Base-by-base conservation (phyloP, 2,888 invertebrate species). In the Platynereis dumerilii region DNA sequence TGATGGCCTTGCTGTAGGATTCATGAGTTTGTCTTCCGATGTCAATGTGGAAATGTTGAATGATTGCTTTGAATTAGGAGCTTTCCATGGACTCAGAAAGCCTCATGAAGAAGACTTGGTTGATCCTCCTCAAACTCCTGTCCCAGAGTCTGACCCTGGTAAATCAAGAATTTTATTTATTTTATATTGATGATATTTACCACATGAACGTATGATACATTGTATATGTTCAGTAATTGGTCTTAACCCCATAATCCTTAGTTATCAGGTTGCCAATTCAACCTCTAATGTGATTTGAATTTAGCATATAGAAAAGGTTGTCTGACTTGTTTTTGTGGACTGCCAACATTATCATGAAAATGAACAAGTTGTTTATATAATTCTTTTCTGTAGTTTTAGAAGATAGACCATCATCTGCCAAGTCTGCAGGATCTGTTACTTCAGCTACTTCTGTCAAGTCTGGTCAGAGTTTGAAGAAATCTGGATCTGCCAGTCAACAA, bases 1-100 rank as follows among this genome's bases (percentile, higher is more conserved):
- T 58, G 81, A 79, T 48, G 83, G 83, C 24, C 76, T 76, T 65
- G 84, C 83, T 0, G 76, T 82, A 61, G 84, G 84, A 1, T 84
- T 84, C 67, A 83, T 84, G 81, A 83, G 83, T 69, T 72, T 84
- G 42, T 79, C 78, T 55, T 72, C 74, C 39, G 80, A 83, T 70
- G 79, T 84, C 1, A 81, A 84, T 72, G 68, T 76, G 26, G 76
- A 78, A 17, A 64, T 83, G 56, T 68, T 84, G 34, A 84, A 84
- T 69, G 78, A 81, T 39, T 82, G 81, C 69, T 84, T 81, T 76
- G 83, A 83, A 67, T 72, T 84, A 48, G 80, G 78, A 26, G 77
- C 83, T 17, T 81, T 83, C 67, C 77, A 83, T 74, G 83, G 83
- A 29, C 70, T 84, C 45, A 70, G 76, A 53, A 79, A 82, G 65